phyloP scores from a whole-genome alignment of 2,888 invertebrate genomes.

The Halocaridina rubra region DNA sequence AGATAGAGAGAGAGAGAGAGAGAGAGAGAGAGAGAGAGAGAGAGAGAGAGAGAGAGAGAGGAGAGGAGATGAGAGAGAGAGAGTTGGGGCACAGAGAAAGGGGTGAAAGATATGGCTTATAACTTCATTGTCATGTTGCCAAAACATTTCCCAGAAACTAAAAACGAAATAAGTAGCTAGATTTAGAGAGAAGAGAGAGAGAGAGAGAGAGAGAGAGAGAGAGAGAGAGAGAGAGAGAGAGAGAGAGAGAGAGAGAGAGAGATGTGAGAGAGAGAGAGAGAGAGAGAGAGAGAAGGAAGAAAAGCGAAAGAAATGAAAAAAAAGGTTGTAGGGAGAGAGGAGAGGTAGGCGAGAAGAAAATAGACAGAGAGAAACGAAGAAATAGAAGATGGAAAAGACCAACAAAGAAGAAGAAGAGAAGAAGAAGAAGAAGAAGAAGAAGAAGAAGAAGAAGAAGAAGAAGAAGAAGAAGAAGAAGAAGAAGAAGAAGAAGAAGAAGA shows the following conservation, averaged over 20 bases:
- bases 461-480: neutral
- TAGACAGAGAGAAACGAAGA: neutral
- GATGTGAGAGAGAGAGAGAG: no score
- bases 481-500: neutral
- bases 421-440: neutral
- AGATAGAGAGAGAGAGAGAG: no score
- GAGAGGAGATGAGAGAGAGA: neutral
- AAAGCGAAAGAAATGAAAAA: neutral
- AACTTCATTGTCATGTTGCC: no score
- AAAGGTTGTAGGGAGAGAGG: neutral
- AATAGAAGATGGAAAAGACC: neutral
- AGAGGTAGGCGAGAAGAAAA: neutral
- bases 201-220: neutral
- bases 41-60: neutral
- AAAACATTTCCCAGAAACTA: neutral
- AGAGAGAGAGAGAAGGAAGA: neutral
- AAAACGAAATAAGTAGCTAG: neutral
- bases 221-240: neutral
- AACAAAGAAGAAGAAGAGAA: neutral
- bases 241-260: neutral
- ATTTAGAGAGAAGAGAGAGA: neutral
- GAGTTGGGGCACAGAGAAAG: constrained; percentile 2
- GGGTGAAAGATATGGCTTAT: neutral
- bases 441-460: neutral
- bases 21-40: neutral